phyloP scores from a whole-genome alignment of 2,888 invertebrate genomes.

The Drosophila sordidula region DNA sequence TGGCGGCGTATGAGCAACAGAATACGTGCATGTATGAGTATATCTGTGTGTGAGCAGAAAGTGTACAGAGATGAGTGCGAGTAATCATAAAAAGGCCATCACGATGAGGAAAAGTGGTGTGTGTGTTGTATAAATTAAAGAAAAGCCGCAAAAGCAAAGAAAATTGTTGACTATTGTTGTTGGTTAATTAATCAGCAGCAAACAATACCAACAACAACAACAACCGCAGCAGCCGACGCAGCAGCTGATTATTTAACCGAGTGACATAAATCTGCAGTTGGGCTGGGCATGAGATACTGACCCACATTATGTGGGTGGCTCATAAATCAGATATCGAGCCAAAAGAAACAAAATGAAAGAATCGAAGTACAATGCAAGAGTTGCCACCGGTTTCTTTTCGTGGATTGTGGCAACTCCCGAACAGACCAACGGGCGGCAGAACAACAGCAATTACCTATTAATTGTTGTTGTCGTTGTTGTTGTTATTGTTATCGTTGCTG shows the following conservation, averaged over 20 bases:
- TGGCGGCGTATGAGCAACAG: slow-evolving; percentile 49
- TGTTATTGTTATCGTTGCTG: slow-evolving; percentile 13
- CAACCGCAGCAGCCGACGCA: slow-evolving; percentile 1
- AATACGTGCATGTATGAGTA: slow-evolving; percentile 7
- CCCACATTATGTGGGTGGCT: slow-evolving; percentile 57
- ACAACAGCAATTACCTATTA: slow-evolving; percentile 72
- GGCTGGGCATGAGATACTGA: slow-evolving; percentile 47
- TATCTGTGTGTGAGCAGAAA: slow-evolving; percentile 23
- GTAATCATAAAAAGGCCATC: slow-evolving; percentile 75
- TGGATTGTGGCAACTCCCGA: slow-evolving; percentile 55
- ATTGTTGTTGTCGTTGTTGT: slow-evolving; percentile 54
- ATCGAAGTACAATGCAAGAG: slow-evolving; percentile 63
- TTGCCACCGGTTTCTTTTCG: slow-evolving; percentile 30
- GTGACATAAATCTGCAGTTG: slow-evolving; percentile 67
- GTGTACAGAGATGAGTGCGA: slow-evolving; percentile 52
- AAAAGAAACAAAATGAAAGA: slow-evolving; percentile 50
- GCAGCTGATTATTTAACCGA: slow-evolving; percentile 71
- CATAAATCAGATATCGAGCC: slow-evolving; percentile 50
- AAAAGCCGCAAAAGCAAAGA: slow-evolving; percentile 57
- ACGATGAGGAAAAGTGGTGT: slow-evolving; percentile 66
- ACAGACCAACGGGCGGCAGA: slow-evolving; percentile 55
- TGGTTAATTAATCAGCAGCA: slow-evolving; percentile 62
- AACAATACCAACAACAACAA: slow-evolving; percentile 3
- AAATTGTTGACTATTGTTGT: slow-evolving; percentile 60
- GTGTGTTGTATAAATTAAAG: slow-evolving; percentile 55